phyloP scores from a whole-genome alignment of 2,797 vertebrate genomes.

The Glyptemys insculpta region DNA sequence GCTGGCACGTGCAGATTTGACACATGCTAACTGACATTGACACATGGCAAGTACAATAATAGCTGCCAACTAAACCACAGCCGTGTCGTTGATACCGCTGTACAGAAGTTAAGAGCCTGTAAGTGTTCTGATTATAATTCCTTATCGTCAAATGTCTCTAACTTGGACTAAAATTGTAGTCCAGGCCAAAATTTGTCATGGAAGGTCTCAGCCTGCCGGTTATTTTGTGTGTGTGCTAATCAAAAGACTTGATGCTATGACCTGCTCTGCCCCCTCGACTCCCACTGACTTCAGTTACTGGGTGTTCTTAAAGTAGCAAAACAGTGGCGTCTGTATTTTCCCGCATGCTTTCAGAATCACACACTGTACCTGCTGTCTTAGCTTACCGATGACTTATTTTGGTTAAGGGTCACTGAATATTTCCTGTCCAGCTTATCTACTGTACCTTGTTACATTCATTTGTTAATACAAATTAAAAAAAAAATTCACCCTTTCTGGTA shows the following conservation, averaged over 20 bases:
- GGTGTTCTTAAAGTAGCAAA: fast-evolving
- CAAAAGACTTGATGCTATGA: background rate
- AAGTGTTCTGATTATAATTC: background rate
- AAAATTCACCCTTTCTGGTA: constrained; percentile 16
- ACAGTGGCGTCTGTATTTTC: fast-evolving
- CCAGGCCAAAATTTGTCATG: background rate
- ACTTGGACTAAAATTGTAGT: fast-evolving
- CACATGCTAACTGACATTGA: background rate
- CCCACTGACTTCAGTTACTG: background rate
- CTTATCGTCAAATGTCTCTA: background rate
- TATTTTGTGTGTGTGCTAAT: background rate
- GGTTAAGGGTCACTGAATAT: background rate
- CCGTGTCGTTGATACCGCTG: fast-evolving
- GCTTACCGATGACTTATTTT: background rate
- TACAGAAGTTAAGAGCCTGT: background rate
- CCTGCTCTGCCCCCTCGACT: background rate
- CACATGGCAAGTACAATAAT: background rate
- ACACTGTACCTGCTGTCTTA: background rate
- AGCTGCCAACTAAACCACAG: background rate
- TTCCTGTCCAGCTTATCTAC: background rate
- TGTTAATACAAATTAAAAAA: background rate
- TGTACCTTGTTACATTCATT: fast-evolving
- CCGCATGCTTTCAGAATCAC: too few species aligned
- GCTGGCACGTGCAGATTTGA: background rate
- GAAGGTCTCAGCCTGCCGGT: background rate